Base-by-base conservation (phyloP, 2,797 vertebrate species). In the Erithacus rubecula region DNA sequence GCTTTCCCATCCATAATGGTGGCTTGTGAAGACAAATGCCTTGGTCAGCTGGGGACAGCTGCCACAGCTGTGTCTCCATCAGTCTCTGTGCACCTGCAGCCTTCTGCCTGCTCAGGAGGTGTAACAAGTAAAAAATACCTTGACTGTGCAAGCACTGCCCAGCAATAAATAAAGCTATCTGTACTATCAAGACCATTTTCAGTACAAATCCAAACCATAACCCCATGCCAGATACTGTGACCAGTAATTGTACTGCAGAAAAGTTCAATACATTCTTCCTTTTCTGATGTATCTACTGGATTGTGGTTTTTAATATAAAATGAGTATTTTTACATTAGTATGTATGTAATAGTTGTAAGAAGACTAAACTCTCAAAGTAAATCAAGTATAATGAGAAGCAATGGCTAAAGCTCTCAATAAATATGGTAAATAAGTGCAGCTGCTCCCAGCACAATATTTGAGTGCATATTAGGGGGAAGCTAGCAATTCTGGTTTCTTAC, bases 1-100 rank as follows among this genome's bases (percentile, higher is more conserved):
- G 22, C 2, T 67, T 53, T 36, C 24, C 32, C 8, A 11, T 2
- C 1, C 1, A 0, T 17, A 58, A 14, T 1, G 6, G 26, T 53
- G 29, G 26, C n/a, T 58, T n/a, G 39, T 41, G 51, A 67, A 84
- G 29, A 53, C 12, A 62, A 65, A 65, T 3, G 0, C 4, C 67
- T 23, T 5, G 6, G 20, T 49, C 39, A 37, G 7, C 3, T 10
- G 23, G 14, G n/a, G 5, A 30, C 26, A 22, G 16, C 43, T 87
- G 39, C 44, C 18, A 32, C 3, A 4, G 18, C 36, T 87, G 20
- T 34, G 13, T 46, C 12, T 26, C 8, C 5, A 18, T 6, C 58
- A 59, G 1, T 10, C 7, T 14, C 52, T 41, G 26, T n/a, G 29
- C 29, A 37, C 9, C 12, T 17, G 7, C 32, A 85, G 49, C 17